Evolutionary conservation across 1,140 invertebrate genomes (phyloP), one percentile per base, ranked within the genome.

Genomic region (Leptoteleia sp.): DNA sequence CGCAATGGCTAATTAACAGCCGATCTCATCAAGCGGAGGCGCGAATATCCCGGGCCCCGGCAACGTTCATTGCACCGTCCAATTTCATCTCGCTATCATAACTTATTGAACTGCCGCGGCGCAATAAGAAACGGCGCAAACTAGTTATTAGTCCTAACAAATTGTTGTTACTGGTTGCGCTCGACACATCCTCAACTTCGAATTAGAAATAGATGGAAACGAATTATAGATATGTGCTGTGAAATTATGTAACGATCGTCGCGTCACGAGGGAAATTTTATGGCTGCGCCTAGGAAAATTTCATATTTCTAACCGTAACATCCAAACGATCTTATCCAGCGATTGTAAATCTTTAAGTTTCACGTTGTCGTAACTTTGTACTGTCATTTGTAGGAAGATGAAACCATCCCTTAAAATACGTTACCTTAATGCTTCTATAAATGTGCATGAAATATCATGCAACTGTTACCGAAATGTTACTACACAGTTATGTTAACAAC

Each of bases 81-180:
- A 83, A 84, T 84, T 85, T 77, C 40, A 84, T 75, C 68, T 80
- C 76, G 79, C 81, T 84, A 84, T 84, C 83, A 81, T 83, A 82
- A 86, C 80, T 81, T 80, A 78, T 57, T 80, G 76, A 75, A 80
- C 76, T 50, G 55, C 68, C 81, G 59, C 73, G 59, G 47, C 29
- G 80, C 76, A 68, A 82, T 84, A 84, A 84, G 84, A 83, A 84
- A 82, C 70, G 38, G 59, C 47, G 64, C 50, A 50, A 75, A 76
- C 40, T 47, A 50, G 47, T 79, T 77, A 77, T 71, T 72, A 67
- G 65, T 57, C 72, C 42, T 76, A 76, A 79, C 76, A 81, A 65
- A 81, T 79, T 76, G 76, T 79, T 76, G 76, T 57, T 76, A 17
- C 29, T 19, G 45, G 33, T 43, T 61, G 50, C 48, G 57, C 8